A percentile compares a stretch with the other conserved stretches of the same genome.
phyloP scores from a whole-genome alignment of 1,140 invertebrate genomes.

The Drosophila baimaii region DNA sequence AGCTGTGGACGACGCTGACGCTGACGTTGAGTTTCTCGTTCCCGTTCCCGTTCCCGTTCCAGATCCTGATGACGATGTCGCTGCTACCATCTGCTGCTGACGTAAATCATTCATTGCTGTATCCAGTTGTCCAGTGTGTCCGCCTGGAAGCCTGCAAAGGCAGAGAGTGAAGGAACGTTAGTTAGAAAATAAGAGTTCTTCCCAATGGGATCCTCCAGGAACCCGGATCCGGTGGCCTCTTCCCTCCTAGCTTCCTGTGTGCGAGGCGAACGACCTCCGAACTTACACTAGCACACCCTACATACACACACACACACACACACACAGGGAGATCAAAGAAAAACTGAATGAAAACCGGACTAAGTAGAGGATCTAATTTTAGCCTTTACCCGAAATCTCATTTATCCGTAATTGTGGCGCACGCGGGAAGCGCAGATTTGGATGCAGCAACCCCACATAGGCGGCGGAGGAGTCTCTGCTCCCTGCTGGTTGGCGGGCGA shows the following conservation, averaged over 20 bases:
- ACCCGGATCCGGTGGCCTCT: not conserved
- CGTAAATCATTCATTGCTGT: slow-evolving; percentile 83
- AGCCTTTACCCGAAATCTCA: slow-evolving; percentile 17
- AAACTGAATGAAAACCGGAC: slow-evolving; percentile 38
- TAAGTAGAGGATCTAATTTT: slow-evolving; percentile 40
- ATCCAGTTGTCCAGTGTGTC: slow-evolving; percentile 65
- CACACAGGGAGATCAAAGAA: slow-evolving; percentile 13
- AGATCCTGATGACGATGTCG: slow-evolving; percentile 68
- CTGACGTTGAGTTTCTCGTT: slow-evolving; percentile 46
- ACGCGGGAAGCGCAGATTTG: slow-evolving; percentile 20
- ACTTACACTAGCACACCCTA: slow-evolving; percentile 1
- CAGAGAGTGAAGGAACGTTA: not conserved
- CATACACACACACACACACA: slow-evolving; percentile 3
- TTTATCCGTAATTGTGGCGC: slow-evolving; percentile 15
- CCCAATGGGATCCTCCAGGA: not conserved
- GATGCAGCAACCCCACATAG: not conserved
- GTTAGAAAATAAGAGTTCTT: not conserved
- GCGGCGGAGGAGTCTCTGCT: not conserved
- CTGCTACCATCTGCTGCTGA: slow-evolving; percentile 79
- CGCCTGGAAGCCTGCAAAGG: slow-evolving; percentile 31
- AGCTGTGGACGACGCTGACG: slow-evolving; percentile 30
- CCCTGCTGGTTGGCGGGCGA: slow-evolving; percentile 3
- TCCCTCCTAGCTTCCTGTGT: not conserved
- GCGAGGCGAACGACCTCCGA: slow-evolving; percentile 42
- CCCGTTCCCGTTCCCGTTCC: slow-evolving; percentile 54